phyloP scores from a whole-genome alignment of 2,113 vertebrate genomes.

The Nicator chloris region DNA sequence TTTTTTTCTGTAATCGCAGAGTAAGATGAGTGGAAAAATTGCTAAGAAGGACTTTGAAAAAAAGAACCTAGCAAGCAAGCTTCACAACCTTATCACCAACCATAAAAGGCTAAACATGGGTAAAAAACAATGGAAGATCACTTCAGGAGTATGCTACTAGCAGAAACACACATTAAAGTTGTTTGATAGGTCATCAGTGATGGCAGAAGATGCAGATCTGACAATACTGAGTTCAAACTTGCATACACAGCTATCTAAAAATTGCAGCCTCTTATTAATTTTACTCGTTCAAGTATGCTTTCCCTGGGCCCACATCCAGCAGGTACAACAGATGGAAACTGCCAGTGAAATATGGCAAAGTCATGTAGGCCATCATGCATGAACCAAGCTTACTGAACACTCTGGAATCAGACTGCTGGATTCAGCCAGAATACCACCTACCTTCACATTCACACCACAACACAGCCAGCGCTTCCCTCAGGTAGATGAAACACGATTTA shows the following conservation, averaged over 20 bases:
- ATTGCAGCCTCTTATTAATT: background rate
- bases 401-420: background rate
- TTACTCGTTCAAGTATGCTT: background rate
- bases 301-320: constrained; percentile 16
- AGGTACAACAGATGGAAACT: constrained; percentile 36
- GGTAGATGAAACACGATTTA: background rate
- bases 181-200: background rate
- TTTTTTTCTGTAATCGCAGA: background rate
- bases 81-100: background rate
- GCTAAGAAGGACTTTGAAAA: background rate
- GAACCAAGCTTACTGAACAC: background rate
- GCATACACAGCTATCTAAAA: background rate
- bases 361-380: background rate
- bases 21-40: background rate
- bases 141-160: background rate
- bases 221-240: background rate
- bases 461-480: background rate
- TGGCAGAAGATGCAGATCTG: background rate
- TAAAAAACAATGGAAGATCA: background rate
- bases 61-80: background rate
- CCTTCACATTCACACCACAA: background rate
- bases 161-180: background rate
- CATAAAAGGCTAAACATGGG: background rate
- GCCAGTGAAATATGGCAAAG: background rate
- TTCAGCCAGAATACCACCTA: background rate